Percentiles rank a stretch among this genome's conserved stretches.
phyloP scores from a whole-genome alignment of 2,113 vertebrate species.

The Heteronetta atricapilla region DNA sequence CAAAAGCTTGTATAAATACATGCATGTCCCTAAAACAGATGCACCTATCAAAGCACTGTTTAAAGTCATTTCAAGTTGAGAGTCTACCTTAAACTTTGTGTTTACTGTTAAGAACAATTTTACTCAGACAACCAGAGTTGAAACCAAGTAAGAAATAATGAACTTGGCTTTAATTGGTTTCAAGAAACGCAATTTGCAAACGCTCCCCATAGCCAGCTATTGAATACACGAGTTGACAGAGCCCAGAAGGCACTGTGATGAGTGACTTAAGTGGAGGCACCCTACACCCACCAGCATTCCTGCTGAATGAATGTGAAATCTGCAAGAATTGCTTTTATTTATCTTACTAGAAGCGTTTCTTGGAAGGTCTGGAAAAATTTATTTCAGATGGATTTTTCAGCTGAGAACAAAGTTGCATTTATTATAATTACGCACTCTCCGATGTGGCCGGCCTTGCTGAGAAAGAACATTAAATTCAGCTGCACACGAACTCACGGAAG shows the following conservation, averaged over 20 bases:
- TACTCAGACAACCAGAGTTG: slow-evolving; percentile 3
- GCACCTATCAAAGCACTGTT: slow-evolving; percentile 45
- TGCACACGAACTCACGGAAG: slow-evolving; percentile 40
- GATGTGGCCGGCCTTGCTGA: slow-evolving; percentile 54
- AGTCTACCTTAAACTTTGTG: slow-evolving; percentile 23
- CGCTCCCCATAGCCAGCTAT: slow-evolving; percentile 47
- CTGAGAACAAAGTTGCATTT: slow-evolving; percentile 69
- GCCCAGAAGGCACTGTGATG: slow-evolving; percentile 63
- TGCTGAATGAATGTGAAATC: slow-evolving; percentile 61
- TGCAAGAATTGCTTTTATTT: slow-evolving; percentile 69
- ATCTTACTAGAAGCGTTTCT: slow-evolving; percentile 62
- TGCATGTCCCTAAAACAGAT: neutral
- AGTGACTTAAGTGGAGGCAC: slow-evolving; percentile 67
- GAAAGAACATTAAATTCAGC: slow-evolving; percentile 70
- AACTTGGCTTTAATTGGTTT: slow-evolving; percentile 40
- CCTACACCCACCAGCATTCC: slow-evolving; percentile 67
- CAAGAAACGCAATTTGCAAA: slow-evolving; percentile 35
- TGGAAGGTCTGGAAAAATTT: slow-evolving; percentile 62
- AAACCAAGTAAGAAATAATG: slow-evolving; percentile 24
- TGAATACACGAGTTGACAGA: slow-evolving; percentile 22
- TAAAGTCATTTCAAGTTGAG: neutral
- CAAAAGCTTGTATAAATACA: slow-evolving; percentile 13
- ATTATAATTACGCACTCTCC: slow-evolving; percentile 54
- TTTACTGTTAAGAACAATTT: slow-evolving; percentile 31
- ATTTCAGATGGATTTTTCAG: slow-evolving; percentile 66